Conservation (phyloP, 2,888 invertebrate genomes). For the Brassicogethes aeneus region DNA sequence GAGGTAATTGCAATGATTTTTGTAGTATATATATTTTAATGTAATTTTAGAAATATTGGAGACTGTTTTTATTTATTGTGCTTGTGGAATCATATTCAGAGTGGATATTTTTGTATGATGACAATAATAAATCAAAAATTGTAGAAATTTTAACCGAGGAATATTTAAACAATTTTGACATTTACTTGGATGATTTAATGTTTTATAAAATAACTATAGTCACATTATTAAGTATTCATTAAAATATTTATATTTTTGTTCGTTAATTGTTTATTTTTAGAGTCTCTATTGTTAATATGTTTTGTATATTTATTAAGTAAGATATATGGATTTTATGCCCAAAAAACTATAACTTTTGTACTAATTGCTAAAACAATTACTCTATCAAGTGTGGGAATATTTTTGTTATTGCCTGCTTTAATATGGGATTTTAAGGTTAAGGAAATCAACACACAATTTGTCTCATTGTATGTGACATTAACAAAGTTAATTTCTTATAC, state of each 20-base stretch:
- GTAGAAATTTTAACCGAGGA: conserved; percentile 13
- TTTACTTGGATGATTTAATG: conserved; percentile 29
- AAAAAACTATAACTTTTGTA: conserved; percentile 18
- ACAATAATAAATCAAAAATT: neutral
- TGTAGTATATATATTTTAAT: too few species aligned
- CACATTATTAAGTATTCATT: conserved; percentile 25
- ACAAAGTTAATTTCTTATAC: conserved; percentile 56
- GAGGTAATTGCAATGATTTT: conserved; percentile 48
- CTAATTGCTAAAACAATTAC: conserved; percentile 49
- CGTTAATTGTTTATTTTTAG: conserved; percentile 21
- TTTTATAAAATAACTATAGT: conserved; percentile 31
- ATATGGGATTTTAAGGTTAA: conserved; percentile 49
- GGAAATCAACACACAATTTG: conserved; percentile 48
- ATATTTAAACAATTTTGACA: conserved; percentile 20
- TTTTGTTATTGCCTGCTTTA: conserved; percentile 52
- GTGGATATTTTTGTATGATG: conserved; percentile 42
- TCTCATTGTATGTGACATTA: conserved; percentile 54
- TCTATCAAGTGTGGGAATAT: conserved; percentile 50
- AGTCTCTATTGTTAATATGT: conserved; percentile 26
- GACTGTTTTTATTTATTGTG: conserved; percentile 66
- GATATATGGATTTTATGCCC: conserved; percentile 19
- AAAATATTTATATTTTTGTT: conserved; percentile 3
- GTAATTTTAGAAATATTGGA: conserved; percentile 43
- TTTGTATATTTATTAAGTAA: conserved; percentile 25
- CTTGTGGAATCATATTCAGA: conserved; percentile 74